Percentiles rank a stretch among this genome's conserved stretches.
phyloP scores from a whole-genome alignment of 92 coral and sea anemone genomes.

The Porites lobata region DNA sequence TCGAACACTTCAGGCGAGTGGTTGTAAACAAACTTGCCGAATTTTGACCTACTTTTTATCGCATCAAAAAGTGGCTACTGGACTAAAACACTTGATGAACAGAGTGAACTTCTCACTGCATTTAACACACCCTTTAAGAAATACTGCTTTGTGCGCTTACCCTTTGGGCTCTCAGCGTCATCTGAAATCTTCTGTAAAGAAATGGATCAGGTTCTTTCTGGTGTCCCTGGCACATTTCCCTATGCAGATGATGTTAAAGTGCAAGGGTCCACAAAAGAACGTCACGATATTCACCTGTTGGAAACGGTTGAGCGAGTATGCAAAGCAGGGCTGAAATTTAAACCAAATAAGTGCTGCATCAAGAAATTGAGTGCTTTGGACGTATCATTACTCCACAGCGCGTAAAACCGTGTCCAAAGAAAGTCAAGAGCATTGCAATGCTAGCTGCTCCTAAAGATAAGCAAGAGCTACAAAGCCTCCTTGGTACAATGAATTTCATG shows the following conservation, averaged over 20 bases:
- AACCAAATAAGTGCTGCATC: constrained; percentile 71
- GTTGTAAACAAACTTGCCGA: no score
- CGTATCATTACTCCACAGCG: constrained; percentile 59
- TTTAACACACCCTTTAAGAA: constrained; percentile 77
- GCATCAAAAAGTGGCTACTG: constrained; percentile 70
- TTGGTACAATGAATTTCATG: constrained; percentile 74
- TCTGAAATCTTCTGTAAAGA: no score
- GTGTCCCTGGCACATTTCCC: no score
- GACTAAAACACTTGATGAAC: constrained; percentile 64
- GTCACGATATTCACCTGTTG: constrained; percentile 76
- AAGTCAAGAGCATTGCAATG: constrained; percentile 40
- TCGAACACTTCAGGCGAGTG: no score
- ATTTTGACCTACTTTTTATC: no score
- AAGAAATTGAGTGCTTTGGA: constrained; percentile 74
- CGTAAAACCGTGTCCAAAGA: constrained; percentile 66
- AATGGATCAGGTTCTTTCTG: no score
- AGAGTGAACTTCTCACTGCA: constrained; percentile 72
- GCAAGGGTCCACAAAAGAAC: constrained; percentile 77
- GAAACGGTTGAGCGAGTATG: constrained; percentile 72
- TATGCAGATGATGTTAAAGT: constrained; percentile 72
- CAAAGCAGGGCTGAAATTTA: constrained; percentile 76
- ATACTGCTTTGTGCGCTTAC: no score
- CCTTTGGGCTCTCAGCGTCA: no score
- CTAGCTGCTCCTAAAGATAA: constrained; percentile 69
- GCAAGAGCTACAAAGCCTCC: constrained; percentile 73